Conservation (phyloP, 1,140 invertebrate species). For the Pantala flavescens region DNA sequence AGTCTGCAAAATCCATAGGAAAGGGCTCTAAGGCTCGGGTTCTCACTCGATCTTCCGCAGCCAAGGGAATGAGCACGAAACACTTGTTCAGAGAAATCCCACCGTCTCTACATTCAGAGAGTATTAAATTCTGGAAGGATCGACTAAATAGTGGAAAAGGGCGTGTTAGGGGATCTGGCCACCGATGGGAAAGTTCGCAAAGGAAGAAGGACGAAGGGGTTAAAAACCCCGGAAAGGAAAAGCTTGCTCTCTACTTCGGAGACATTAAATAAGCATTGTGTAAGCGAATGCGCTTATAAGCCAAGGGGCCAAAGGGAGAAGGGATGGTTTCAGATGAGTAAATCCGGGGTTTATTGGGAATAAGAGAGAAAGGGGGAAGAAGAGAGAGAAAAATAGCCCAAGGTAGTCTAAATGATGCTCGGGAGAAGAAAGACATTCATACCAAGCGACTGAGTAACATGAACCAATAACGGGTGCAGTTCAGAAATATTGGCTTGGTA, state of each 20-base stretch:
- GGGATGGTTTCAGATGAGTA: neutral
- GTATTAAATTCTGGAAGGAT: slow-evolving; percentile 1
- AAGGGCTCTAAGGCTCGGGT: neutral
- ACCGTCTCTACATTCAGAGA: neutral
- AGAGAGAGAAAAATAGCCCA: neutral
- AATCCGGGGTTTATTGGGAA: neutral
- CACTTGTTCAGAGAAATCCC: neutral
- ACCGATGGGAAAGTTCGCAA: too few species aligned
- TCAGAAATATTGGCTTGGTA: neutral
- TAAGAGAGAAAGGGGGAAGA: neutral
- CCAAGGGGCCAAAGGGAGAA: neutral
- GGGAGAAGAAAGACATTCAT: neutral
- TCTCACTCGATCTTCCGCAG: neutral
- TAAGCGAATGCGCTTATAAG: neutral
- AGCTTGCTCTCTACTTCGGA: neutral
- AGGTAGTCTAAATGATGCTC: neutral
- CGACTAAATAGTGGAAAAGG: neutral
- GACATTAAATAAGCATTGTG: neutral
- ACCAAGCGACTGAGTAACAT: neutral
- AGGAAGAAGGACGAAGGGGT: neutral
- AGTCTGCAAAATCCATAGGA: neutral
- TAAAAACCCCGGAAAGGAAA: neutral
- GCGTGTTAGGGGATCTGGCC: too few species aligned
- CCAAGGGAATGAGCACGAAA: neutral
- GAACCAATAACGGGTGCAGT: neutral